Conservation (phyloP, 1,140 invertebrate genomes). For the Rhagoletis zephyria region DNA sequence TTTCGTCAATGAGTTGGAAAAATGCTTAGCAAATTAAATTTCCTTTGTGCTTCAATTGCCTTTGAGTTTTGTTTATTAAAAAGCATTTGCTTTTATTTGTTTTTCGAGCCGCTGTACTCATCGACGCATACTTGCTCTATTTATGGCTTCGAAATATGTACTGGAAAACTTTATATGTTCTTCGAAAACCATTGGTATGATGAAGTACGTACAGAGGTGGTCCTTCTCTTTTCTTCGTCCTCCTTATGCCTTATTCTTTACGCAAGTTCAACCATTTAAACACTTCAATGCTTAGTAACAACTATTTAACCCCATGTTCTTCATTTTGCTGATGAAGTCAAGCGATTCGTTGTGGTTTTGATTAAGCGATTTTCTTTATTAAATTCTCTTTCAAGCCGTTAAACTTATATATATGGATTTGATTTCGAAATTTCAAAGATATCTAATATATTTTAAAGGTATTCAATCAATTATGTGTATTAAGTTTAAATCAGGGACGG, state of each 20-base stretch:
- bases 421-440: background rate
- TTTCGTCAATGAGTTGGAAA: conserved; percentile 54
- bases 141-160: background rate
- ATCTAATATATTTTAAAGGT: background rate
- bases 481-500: too few species aligned
- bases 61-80: conserved; percentile 45
- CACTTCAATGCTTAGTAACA: too few species aligned
- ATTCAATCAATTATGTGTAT: background rate
- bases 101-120: too few species aligned
- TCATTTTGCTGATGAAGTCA: conserved; percentile 17
- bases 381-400: background rate
- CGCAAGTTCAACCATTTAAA: too few species aligned
- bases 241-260: background rate
- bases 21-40: conserved; percentile 52
- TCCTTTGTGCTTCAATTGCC: conserved; percentile 30
- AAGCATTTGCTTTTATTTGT: background rate
- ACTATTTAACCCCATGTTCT: too few species aligned
- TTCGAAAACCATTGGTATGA: too few species aligned
- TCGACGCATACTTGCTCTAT: too few species aligned
- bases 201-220: background rate
- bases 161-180: background rate
- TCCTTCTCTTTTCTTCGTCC: background rate
- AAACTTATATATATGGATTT: background rate
- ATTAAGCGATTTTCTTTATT: conserved; percentile 32
- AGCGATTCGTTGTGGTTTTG: conserved; percentile 16